Percentiles rank a stretch among this genome's conserved stretches.
Conservation (phyloP, 2,797 vertebrate genomes). For the Sphenodon punctatus region DNA sequence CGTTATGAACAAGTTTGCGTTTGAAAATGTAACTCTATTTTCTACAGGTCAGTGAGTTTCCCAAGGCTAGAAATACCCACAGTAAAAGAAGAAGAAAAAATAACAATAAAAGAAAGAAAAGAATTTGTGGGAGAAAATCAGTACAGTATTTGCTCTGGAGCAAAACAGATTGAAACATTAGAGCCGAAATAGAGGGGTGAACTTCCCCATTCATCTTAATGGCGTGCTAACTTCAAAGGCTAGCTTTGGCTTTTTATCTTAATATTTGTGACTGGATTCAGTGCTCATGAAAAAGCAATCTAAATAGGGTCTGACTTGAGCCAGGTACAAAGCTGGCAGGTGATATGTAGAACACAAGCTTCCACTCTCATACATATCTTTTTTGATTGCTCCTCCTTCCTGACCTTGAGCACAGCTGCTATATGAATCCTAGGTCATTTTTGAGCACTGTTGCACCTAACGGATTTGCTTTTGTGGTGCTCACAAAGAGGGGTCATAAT, state of each 20-base stretch:
- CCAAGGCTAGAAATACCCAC: not conserved
- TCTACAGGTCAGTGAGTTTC: not conserved
- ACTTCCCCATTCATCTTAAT: not conserved
- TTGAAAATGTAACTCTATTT: not conserved
- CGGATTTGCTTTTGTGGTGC: not conserved
- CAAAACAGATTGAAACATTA: not conserved
- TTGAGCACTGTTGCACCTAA: not conserved
- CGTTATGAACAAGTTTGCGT: not conserved
- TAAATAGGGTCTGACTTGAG: not conserved
- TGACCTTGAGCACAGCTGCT: not conserved
- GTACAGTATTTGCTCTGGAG: not conserved
- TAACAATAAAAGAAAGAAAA: not conserved
- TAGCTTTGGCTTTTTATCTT: not conserved
- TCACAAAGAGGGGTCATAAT: conserved; percentile 26
- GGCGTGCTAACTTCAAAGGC: not conserved
- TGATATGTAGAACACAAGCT: not conserved
- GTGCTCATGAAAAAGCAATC: not conserved
- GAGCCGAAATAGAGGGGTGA: not conserved
- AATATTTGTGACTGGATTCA: not conserved
- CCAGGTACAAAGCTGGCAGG: not conserved
- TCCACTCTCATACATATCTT: not conserved
- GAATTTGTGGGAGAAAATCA: not conserved
- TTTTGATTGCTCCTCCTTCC: not conserved
- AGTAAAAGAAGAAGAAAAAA: not conserved
- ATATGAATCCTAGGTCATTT: not conserved